Evolutionary conservation across 2,797 vertebrate species (phyloP).

Genomic region (Leptatherina wallacei): DNA sequence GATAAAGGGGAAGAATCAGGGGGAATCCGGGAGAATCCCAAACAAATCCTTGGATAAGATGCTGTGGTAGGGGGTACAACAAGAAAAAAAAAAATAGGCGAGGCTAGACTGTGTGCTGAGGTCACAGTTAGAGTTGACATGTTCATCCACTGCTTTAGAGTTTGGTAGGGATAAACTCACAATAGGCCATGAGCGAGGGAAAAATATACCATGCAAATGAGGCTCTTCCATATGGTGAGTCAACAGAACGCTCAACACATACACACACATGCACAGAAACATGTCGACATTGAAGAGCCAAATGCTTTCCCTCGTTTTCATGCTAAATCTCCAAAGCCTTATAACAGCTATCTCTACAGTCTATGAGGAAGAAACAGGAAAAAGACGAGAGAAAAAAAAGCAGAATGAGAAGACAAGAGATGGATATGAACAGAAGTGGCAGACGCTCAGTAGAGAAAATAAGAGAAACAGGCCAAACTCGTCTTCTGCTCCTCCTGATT

Average conservation of each 20-base stretch:
- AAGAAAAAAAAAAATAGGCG: neutral
- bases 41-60: slow-evolving; percentile 76
- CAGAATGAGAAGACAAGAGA: slow-evolving; percentile 49
- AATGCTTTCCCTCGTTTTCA: slow-evolving; percentile 63
- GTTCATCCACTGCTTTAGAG: slow-evolving; percentile 45
- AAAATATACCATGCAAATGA: slow-evolving; percentile 74
- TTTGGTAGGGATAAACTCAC: slow-evolving; percentile 55
- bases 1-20: slow-evolving; percentile 51
- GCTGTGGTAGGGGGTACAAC: slow-evolving; percentile 21
- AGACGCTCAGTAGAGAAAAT: slow-evolving; percentile 57
- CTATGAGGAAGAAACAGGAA: slow-evolving; percentile 26
- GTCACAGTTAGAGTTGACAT: slow-evolving; percentile 38
- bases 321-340: slow-evolving; percentile 68
- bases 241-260: slow-evolving; percentile 23
- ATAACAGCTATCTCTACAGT: slow-evolving; percentile 64
- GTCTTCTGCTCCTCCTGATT: slow-evolving; percentile 63
- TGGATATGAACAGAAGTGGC: slow-evolving; percentile 39
- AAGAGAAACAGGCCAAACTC: slow-evolving; percentile 52
- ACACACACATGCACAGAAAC: slow-evolving; percentile 15
- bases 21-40: slow-evolving; percentile 68
- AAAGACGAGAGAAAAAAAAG: slow-evolving; percentile 21
- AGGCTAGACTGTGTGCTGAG: slow-evolving; percentile 14
- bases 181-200: slow-evolving; percentile 52
- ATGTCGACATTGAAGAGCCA: slow-evolving; percentile 38
- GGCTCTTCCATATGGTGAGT: slow-evolving; percentile 65